Conservation (phyloP, 2,797 vertebrate species). For the Acrossocheilus wenchowensis region DNA sequence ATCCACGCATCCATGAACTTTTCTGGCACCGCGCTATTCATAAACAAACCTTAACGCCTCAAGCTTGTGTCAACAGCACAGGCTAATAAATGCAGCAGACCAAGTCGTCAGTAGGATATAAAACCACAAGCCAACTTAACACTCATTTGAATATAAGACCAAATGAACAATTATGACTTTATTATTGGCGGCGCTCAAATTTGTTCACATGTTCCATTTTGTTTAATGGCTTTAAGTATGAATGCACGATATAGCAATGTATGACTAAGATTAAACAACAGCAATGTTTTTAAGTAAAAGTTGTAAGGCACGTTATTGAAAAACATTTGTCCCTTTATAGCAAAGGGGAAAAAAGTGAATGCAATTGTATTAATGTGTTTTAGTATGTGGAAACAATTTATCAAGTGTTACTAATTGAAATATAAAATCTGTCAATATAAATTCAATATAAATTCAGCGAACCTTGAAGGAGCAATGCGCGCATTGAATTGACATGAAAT, state of each 20-base stretch:
- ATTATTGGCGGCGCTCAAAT: neutral
- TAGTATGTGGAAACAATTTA: neutral
- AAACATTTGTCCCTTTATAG: neutral
- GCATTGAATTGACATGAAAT: neutral
- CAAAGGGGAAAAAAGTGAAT: neutral
- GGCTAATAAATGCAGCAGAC: neutral
- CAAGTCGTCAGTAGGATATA: neutral
- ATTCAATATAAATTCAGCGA: neutral
- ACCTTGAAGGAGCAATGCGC: neutral
- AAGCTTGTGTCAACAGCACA: neutral
- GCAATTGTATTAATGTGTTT: neutral
- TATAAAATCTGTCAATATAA: neutral
- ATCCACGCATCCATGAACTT: constrained; percentile 34
- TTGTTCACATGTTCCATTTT: neutral
- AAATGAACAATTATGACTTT: neutral
- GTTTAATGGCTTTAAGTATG: neutral
- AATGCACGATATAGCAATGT: neutral
- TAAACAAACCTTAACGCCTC: constrained; percentile 22
- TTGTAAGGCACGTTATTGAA: neutral
- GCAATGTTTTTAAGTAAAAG: neutral
- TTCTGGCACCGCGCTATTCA: constrained; percentile 24
- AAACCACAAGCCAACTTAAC: constrained; percentile 1
- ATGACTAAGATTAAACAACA: neutral
- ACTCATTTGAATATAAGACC: constrained; percentile 1
- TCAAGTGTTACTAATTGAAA: neutral